Evolutionary conservation across 2,888 invertebrate species (phyloP).

Genomic region (Nephrotoma flavescens): DNA sequence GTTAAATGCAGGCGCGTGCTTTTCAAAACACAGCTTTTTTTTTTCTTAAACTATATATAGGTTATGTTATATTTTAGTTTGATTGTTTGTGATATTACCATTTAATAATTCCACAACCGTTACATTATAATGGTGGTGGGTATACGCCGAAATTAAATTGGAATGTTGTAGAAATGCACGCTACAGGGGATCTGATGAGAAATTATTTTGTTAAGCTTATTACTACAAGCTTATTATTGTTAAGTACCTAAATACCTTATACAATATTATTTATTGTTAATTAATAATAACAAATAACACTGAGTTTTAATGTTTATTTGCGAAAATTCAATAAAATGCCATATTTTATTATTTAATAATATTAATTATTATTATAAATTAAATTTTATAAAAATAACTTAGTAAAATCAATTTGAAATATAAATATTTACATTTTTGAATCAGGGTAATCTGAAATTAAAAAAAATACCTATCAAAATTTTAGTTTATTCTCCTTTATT

Average conservation of each 20-base stretch:
- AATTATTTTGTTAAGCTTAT: not conserved
- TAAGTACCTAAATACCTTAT: no score
- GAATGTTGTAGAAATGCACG: not conserved
- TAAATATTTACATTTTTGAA: no score
- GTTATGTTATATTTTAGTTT: not conserved
- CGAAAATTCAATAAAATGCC: not conserved
- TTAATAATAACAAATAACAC: not conserved
- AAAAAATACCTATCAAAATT: no score
- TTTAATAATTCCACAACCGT: not conserved
- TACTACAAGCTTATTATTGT: not conserved
- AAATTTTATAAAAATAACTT: no score
- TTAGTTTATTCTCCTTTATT: no score
- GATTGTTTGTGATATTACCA: not conserved
- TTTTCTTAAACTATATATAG: not conserved
- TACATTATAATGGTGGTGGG: not conserved
- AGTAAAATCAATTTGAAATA: no score
- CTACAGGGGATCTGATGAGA: not conserved
- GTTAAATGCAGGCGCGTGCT: slow-evolving; percentile 20
- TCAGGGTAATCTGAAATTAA: no score
- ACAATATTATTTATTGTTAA: not conserved
- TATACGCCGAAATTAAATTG: not conserved
- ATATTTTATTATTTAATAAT: not conserved
- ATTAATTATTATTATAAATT: not conserved
- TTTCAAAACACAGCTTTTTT: no score
- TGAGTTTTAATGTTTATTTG: not conserved